Evolutionary conservation across 2,113 vertebrate species (phyloP).

Genomic region (Chaetura pelagica): DNA sequence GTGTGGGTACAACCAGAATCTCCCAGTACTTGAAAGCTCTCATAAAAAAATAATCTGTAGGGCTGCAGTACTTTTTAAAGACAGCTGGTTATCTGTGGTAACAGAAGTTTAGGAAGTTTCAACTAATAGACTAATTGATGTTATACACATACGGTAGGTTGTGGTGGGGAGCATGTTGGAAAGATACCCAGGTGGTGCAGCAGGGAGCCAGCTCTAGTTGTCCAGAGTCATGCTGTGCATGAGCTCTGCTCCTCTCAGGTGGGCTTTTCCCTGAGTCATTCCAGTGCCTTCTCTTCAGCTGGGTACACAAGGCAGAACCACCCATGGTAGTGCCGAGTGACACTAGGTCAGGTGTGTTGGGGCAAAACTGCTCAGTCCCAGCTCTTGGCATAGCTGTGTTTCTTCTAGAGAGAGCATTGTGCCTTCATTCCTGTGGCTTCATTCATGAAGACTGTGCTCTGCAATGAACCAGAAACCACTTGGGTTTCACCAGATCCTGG

Average conservation of each 20-base stretch:
- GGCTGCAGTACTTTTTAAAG: neutral
- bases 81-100: neutral
- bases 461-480: neutral
- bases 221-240: neutral
- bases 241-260: neutral
- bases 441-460: neutral
- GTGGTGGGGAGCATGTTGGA: neutral
- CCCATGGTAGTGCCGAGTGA: neutral
- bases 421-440: neutral
- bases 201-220: neutral
- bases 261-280: neutral
- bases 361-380: neutral
- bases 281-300: neutral
- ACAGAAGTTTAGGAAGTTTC: neutral
- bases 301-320: neutral
- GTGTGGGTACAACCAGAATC: neutral
- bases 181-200: neutral
- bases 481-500: neutral
- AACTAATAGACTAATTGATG: neutral
- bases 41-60: neutral
- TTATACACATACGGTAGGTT: neutral
- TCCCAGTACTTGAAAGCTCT: neutral
- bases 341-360: neutral
- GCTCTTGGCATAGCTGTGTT: neutral
- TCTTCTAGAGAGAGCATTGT: neutral